Evolutionary conservation across 2,888 invertebrate species (phyloP), one percentile per base, ranked within the genome.

Genomic region (Cryptus armator): DNA sequence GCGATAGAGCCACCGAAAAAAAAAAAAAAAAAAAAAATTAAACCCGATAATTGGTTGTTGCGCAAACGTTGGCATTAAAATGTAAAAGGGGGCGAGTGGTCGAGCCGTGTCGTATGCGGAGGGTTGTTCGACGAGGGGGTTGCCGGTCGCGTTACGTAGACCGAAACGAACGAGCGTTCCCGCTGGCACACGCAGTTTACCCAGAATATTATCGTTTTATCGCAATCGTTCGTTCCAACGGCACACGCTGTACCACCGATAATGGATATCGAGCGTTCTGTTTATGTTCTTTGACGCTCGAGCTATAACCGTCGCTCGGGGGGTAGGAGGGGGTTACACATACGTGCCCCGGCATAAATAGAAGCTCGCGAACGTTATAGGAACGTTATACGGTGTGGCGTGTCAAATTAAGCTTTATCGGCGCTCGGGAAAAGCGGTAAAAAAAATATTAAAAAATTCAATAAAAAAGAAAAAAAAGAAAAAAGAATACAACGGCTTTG

Each of bases 121-220:
- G 48, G 75, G 51, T 24, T 48, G 48, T 44, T 24, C 56, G 24
- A 44, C 56, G 56, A 56, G 12, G 59, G 56, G 53, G 16, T 72
- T 16, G 16, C 19, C 9, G 62, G 9, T 46, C 16, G 32, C 32
- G 46, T 64, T 64, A 74, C 48, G 74, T 51, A 56, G 64, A 77
- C 66, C 53, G 71, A 32, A 66, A 16, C 66, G 56, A 64, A 78
- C 66, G 64, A 67, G 71, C 66, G 67, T 78, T 64, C 59, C 37
- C 64, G 67, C 74, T 56, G 76, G 64, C 70, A 62, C 83, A 19
- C 66, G 70, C 76, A 59, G 71, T 71, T 79, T 62, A 80, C 71
- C 80, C 59, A 24, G 66, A 84, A 81, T 77, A 84, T 84, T 74
- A 84, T 81, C 84, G 76, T 84, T 84, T 84, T 84, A 74, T 84